Conservation (phyloP, 2,113 vertebrate species). For the Saccopteryx bilineata region DNA sequence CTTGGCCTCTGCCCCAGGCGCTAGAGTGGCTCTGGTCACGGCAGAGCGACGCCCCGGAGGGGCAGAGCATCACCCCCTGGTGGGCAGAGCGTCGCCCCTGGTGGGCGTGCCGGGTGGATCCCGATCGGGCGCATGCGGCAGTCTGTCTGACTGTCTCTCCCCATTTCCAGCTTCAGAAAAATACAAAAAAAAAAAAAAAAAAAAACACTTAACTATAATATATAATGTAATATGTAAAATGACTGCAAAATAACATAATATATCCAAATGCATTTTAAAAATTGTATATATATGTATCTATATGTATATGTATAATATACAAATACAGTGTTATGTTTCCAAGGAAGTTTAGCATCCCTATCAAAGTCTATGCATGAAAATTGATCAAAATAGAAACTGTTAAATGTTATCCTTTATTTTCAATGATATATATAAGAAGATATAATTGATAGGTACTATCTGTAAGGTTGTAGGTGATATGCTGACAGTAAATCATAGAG, state of each 20-base stretch:
- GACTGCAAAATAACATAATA: conserved; percentile 2
- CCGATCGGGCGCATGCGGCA: too few species aligned
- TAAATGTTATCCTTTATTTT: conserved; percentile 47
- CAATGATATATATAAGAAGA: not conserved
- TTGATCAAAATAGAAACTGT: not conserved
- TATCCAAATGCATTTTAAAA: conserved; percentile 57
- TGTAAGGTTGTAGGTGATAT: conserved; percentile 31
- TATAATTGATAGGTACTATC: conserved; percentile 59
- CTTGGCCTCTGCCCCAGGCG: too few species aligned
- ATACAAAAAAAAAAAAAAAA: too few species aligned
- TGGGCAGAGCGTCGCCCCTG: too few species aligned
- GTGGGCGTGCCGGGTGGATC: too few species aligned
- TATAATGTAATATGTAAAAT: not conserved
- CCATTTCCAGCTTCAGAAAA: too few species aligned
- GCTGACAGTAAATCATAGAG: conserved; percentile 20
- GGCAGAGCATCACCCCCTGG: too few species aligned
- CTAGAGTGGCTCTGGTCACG: too few species aligned
- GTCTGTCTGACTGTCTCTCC: too few species aligned
- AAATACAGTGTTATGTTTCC: not conserved
- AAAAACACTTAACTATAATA: conserved; percentile 38
- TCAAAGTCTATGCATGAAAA: not conserved
- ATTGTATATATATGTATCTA: not conserved
- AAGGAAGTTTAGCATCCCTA: not conserved
- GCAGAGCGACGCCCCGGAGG: too few species aligned
- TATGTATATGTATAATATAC: not conserved